A percentile compares a stretch with the other conserved stretches of the same genome.
phyloP scores from a whole-genome alignment of 2,888 invertebrate genomes.

The Acronicta aceris region DNA sequence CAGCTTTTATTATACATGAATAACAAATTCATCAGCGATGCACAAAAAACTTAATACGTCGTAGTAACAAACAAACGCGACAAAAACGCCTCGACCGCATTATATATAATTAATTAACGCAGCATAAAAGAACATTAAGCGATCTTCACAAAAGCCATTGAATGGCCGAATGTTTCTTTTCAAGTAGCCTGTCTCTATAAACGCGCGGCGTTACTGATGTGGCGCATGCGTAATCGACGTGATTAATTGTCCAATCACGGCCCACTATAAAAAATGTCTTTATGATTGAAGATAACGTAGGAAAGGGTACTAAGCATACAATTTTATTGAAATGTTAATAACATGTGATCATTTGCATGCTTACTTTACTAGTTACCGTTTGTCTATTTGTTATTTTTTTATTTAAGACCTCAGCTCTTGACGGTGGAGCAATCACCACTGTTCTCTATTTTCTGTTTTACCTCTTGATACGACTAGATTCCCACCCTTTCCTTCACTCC shows the following conservation, averaged over 20 bases:
- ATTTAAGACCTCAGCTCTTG: too few relatives aligned
- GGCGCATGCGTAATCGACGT: slow-evolving; percentile 71
- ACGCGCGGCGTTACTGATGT: slow-evolving; percentile 78
- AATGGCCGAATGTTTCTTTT: slow-evolving; percentile 74
- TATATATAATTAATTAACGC: slow-evolving; percentile 85
- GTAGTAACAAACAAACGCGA: slow-evolving; percentile 57
- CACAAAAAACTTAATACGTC: slow-evolving; percentile 51
- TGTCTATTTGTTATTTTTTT: background rate
- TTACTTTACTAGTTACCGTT: background rate
- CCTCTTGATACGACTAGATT: too few relatives aligned
- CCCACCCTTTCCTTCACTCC: too few relatives aligned
- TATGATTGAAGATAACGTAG: slow-evolving; percentile 42
- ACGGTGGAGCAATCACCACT: too few relatives aligned
- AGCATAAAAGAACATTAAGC: slow-evolving; percentile 72
- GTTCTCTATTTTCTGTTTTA: too few relatives aligned
- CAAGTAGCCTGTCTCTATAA: slow-evolving; percentile 77
- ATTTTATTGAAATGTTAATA: slow-evolving; percentile 11
- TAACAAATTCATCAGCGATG: slow-evolving; percentile 60
- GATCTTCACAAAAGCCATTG: slow-evolving; percentile 71
- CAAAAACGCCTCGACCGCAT: slow-evolving; percentile 73
- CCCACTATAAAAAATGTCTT: slow-evolving; percentile 53
- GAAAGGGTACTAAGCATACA: slow-evolving; percentile 16
- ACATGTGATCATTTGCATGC: slow-evolving; percentile 1
- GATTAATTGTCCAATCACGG: slow-evolving; percentile 75
- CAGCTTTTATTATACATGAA: slow-evolving; percentile 53